These are phyloP conservation scores for Cataglyphis livida DNA, from an alignment of 2,888 invertebrate genomes.

Conservation along the genomic window DNA sequence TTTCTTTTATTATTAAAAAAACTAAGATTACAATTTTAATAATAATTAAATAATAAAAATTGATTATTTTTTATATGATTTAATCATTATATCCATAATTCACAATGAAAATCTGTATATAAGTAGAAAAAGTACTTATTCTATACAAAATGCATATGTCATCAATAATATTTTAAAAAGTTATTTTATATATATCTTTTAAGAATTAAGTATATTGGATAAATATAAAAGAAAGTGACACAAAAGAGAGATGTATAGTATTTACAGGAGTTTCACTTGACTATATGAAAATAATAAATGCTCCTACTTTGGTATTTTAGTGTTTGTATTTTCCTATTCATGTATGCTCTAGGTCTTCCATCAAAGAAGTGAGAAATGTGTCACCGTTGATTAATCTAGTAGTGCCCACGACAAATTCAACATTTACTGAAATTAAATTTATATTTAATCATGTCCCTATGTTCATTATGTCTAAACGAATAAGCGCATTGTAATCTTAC, in stretches of 20 bases:
- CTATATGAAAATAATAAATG: slow-evolving; percentile 10
- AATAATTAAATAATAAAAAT: neutral
- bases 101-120: neutral
- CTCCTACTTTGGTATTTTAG: neutral
- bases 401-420: slow-evolving; percentile 96
- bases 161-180: neutral
- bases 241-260: neutral
- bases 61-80: neutral
- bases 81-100: neutral
- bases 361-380: slow-evolving; percentile 92
- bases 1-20: neutral
- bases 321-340: neutral
- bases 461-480: neutral
- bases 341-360: slow-evolving; percentile 86
- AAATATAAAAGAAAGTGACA: neutral
- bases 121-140: slow-evolving; percentile 7
- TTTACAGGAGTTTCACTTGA: slow-evolving; percentile 15
- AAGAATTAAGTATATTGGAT: neutral
- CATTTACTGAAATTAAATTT: slow-evolving; percentile 87
- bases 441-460: neutral
- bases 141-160: neutral
- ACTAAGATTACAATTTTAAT: neutral
- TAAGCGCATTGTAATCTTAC: neutral
- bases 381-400: slow-evolving; percentile 97
- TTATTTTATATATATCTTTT: neutral